These are phyloP conservation scores for Hemibagrus guttatus DNA, from an alignment of 2,797 vertebrate species.

Conservation along the genomic window DNA sequence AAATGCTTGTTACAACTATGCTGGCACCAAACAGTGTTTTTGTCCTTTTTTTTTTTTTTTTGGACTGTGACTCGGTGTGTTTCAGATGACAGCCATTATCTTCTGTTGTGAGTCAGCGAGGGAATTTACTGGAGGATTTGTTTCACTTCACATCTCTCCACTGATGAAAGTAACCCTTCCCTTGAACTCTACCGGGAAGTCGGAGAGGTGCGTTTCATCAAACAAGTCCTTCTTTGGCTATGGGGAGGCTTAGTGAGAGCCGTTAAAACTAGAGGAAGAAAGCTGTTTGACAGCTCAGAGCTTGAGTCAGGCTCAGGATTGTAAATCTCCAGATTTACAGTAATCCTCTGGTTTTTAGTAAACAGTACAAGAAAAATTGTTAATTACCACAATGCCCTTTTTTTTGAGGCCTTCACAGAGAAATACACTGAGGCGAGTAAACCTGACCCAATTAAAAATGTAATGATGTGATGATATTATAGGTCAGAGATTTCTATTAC, in stretches of 20 bases:
- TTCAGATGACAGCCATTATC: slow-evolving; percentile 29
- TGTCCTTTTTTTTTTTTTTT: neutral
- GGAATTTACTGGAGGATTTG: slow-evolving; percentile 24
- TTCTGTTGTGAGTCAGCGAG: slow-evolving; percentile 17
- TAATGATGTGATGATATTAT: no score
- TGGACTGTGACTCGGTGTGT: neutral
- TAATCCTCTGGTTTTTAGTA: slow-evolving; percentile 22
- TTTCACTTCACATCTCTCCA: slow-evolving; percentile 16
- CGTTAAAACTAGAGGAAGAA: slow-evolving; percentile 39
- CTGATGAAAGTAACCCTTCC: slow-evolving; percentile 23
- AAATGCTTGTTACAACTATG: neutral
- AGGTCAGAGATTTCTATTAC: no score
- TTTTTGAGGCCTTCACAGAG: neutral
- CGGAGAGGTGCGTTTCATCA: slow-evolving; percentile 17
- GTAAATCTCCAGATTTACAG: slow-evolving; percentile 30
- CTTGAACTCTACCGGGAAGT: slow-evolving; percentile 25
- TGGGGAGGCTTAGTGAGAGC: slow-evolving; percentile 19
- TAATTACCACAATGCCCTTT: slow-evolving; percentile 1
- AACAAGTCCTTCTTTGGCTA: slow-evolving; percentile 55
- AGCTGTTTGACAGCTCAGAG: slow-evolving; percentile 52
- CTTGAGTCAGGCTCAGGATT: slow-evolving; percentile 40
- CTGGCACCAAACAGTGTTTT: neutral
- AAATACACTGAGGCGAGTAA: neutral
- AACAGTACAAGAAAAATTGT: neutral
- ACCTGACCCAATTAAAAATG: neutral